These are phyloP conservation scores for Geotrupes spiniger DNA, from an alignment of 2,888 invertebrate species.

Conservation along the genomic window DNA sequence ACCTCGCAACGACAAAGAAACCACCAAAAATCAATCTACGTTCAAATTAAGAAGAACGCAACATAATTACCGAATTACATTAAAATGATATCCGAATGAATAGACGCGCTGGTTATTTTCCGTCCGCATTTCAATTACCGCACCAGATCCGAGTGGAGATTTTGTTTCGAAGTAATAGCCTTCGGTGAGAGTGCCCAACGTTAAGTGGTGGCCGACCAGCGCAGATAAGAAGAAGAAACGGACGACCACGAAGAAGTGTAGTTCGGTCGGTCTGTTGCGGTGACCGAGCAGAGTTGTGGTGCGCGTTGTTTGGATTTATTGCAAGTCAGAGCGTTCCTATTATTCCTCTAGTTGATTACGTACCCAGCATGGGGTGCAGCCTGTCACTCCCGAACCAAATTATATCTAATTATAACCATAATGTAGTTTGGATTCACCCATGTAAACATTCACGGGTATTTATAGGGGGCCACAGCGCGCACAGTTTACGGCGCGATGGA, in stretches of 20 bases:
- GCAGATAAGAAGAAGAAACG: too few species aligned
- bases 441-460: conserved; percentile 40
- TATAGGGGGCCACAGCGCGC: conserved; percentile 1
- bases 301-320: conserved; percentile 45
- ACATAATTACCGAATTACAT: too few species aligned
- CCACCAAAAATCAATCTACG: too few species aligned
- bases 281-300: conserved; percentile 22
- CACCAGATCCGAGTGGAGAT: conserved; percentile 6
- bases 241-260: too few species aligned
- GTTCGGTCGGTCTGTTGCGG: conserved; percentile 9
- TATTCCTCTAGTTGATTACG: conserved; percentile 50
- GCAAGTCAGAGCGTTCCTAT: conserved; percentile 51
- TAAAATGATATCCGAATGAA: too few species aligned
- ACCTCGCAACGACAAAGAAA: too few species aligned
- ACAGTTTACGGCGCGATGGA: too few species aligned
- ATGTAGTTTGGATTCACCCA: conserved; percentile 46
- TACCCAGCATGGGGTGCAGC: conserved; percentile 46
- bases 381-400: conserved; percentile 47
- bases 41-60: too few species aligned
- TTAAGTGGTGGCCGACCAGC: too few species aligned
- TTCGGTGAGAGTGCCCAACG: conserved; percentile 1
- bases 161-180: conserved; percentile 19
- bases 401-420: conserved; percentile 48
- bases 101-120: too few species aligned
- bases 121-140: too few species aligned